phyloP scores from a whole-genome alignment of 2,797 vertebrate species.

The Enteromius paludinosus region DNA sequence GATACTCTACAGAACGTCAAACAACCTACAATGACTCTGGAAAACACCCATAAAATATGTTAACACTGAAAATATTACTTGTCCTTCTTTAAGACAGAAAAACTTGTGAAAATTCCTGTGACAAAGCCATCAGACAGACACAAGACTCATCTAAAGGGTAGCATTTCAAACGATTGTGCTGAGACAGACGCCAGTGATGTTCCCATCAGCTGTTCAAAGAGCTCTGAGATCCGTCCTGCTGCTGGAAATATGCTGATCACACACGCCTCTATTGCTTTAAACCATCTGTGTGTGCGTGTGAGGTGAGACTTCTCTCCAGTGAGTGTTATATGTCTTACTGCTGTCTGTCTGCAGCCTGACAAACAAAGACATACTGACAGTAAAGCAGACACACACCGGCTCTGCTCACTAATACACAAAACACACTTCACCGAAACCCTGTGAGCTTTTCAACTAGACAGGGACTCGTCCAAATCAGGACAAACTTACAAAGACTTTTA shows the following conservation, averaged over 20 bases:
- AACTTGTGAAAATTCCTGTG: neutral
- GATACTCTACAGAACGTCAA: neutral
- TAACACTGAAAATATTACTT: neutral
- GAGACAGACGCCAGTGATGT: conserved; percentile 15
- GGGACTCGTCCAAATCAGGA: neutral
- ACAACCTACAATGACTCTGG: neutral
- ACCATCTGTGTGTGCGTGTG: neutral
- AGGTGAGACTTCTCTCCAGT: neutral
- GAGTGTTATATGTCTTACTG: neutral
- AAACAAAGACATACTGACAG: neutral
- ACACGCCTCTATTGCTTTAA: conserved; percentile 5
- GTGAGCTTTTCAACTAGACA: neutral
- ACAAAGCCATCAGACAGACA: neutral
- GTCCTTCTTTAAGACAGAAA: neutral
- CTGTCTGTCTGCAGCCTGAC: neutral
- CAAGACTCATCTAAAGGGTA: neutral
- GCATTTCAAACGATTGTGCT: conserved; percentile 5
- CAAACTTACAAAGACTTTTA: neutral
- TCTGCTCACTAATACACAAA: neutral
- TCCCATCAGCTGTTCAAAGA: conserved; percentile 19
- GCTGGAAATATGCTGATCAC: conserved; percentile 47
- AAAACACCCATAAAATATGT: neutral
- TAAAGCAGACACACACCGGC: neutral
- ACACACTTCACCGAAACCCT: neutral
- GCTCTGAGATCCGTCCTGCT: neutral